Conservation (phyloP, 2,797 vertebrate species). For the Phyllotis vaccarum region DNA sequence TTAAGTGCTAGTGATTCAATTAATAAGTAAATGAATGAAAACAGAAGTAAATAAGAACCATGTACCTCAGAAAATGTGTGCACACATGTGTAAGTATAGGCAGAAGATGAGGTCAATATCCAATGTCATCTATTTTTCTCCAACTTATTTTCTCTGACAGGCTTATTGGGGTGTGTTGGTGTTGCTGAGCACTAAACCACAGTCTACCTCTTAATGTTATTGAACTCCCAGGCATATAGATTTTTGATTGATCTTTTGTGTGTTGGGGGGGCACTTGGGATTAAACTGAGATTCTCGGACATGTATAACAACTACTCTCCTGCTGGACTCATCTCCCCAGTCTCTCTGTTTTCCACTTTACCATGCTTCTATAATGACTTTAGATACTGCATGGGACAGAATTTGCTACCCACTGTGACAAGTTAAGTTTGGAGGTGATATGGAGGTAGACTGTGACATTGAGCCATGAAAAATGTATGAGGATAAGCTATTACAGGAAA, state of each 20-base stretch:
- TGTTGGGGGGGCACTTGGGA: not conserved
- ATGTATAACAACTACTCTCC: not conserved
- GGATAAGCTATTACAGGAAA: too few species aligned
- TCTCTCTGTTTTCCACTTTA: not conserved
- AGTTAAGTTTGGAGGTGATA: not conserved
- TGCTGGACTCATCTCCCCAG: not conserved
- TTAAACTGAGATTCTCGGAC: rapidly evolving
- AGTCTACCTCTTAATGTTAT: rapidly evolving
- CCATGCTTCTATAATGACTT: too few species aligned
- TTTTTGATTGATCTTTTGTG: not conserved
- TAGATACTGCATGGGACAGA: rapidly evolving
- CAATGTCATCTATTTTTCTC: too few species aligned
- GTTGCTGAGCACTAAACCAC: too few species aligned
- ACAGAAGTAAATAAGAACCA: too few species aligned
- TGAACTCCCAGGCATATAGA: not conserved
- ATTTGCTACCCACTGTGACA: not conserved
- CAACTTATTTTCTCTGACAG: not conserved
- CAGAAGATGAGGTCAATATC: too few species aligned
- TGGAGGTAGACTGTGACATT: rapidly evolving
- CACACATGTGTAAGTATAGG: too few species aligned
- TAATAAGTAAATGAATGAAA: too few species aligned
- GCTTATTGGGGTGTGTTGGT: not conserved
- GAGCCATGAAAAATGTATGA: rapidly evolving
- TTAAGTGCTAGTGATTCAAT: not conserved
- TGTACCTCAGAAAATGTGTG: too few species aligned